Evolutionary conservation across 2,113 vertebrate species (phyloP), one percentile per base, ranked within the genome.

Genomic region (Gila orcuttii): DNA sequence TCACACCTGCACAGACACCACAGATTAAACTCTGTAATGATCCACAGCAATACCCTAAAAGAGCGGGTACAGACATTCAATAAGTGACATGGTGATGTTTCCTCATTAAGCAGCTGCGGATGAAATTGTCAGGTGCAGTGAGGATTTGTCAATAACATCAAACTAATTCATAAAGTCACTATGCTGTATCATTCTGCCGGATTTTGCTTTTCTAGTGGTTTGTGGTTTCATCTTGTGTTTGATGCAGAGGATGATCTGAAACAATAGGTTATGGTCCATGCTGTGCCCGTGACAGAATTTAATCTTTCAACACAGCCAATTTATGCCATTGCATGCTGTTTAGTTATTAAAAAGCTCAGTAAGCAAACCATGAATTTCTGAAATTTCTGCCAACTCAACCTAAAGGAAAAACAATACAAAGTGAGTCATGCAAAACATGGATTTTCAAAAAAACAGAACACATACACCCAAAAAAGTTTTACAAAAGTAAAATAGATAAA

Each of bases 21-120:
- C 62, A 69, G 45, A 82, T 82, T 82, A 82, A 28, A 47, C 79
- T 82, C 42, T 66, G 60, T 68, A 82, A 82, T 10, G 79, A 82
- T 82, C 79, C 79, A 68, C 62, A 68, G 69, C 64, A 69, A 64
- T 81, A 6, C 59, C 47, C 59, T 64, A 75, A 64, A n/a, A 82
- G 11, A 59, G 7, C 52, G 21, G 28, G 31, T 55, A 36, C 52
- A 79, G 33, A 21, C 64, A 55, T 82, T 69, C 42, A 28, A 36
- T 82, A 68, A 50, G 79, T 36, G 45, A 68, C 62, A 52, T 6
- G 2, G 25, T 12, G 0, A 52, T 50, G 79, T 36, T 82, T 82
- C 62, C 64, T 68, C 45, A 69, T 82, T 82, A 52, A 81, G 25
- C 60, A 47, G 15, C 39, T 81, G 79, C 4, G 2, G 39, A 80